Percentiles rank a stretch among this genome's conserved stretches.
phyloP scores from a whole-genome alignment of 2,113 vertebrate genomes.

The Nibea albiflora region DNA sequence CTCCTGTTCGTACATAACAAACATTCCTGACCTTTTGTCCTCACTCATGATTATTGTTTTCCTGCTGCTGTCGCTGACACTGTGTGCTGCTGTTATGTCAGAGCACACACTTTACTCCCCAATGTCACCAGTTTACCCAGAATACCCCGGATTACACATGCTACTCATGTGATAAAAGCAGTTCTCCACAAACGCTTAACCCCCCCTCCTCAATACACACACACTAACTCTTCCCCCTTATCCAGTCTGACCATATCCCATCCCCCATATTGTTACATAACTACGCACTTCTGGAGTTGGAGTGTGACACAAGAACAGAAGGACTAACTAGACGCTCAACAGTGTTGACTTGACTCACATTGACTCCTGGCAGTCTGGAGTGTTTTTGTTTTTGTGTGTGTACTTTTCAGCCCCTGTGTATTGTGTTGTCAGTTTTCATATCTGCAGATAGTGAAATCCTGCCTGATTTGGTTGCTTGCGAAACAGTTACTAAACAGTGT shows the following conservation, averaged over 20 bases:
- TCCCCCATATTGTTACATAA: slow-evolving; percentile 64
- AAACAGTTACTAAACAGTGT: slow-evolving; percentile 7
- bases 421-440: slow-evolving; percentile 23
- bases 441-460: slow-evolving; percentile 3
- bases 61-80: neutral
- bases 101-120: slow-evolving; percentile 16
- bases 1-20: neutral
- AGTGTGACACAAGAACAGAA: slow-evolving; percentile 49
- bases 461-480: neutral
- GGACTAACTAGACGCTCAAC: neutral
- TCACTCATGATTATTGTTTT: slow-evolving; percentile 15
- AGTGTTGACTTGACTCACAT: slow-evolving; percentile 37
- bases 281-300: slow-evolving; percentile 26
- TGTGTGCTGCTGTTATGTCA: slow-evolving; percentile 7
- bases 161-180: slow-evolving; percentile 20
- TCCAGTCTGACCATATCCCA: slow-evolving; percentile 23
- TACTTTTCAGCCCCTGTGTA: neutral
- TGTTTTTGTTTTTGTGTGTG: slow-evolving; percentile 25
- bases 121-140: slow-evolving; percentile 5
- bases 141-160: slow-evolving; percentile 8
- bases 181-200: neutral
- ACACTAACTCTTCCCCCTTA: neutral
- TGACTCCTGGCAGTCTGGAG: slow-evolving; percentile 26
- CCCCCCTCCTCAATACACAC: neutral
- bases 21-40: slow-evolving; percentile 40